Conservation (phyloP, 2,888 invertebrate species). For the Eulithis prunata region DNA sequence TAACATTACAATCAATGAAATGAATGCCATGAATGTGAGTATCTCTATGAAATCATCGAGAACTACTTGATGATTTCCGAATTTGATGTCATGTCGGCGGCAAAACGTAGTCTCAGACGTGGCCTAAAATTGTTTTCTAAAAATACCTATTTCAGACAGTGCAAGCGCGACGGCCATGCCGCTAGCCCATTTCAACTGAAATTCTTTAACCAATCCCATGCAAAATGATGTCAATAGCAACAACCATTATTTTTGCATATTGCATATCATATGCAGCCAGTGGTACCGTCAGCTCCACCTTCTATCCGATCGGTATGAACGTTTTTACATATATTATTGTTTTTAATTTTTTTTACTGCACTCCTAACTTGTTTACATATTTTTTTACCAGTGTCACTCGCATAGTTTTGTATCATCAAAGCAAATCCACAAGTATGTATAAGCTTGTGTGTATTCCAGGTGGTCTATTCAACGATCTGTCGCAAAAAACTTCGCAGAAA, state of each 20-base stretch:
- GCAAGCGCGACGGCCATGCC: constrained; percentile 59
- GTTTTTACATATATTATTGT: too few relatives aligned
- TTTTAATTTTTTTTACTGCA: too few relatives aligned
- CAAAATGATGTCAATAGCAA: constrained; percentile 49
- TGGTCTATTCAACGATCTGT: constrained; percentile 74
- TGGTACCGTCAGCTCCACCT: constrained; percentile 48
- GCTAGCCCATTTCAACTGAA: constrained; percentile 50
- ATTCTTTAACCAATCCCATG: constrained; percentile 41
- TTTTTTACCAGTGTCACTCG: neutral
- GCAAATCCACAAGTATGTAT: too few relatives aligned
- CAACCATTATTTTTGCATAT: constrained; percentile 46
- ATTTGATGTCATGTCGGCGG: constrained; percentile 31
- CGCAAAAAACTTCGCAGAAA: constrained; percentile 53
- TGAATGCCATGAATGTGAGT: neutral
- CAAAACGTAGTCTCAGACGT: constrained; percentile 38
- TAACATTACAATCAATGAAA: neutral
- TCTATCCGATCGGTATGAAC: constrained; percentile 66
- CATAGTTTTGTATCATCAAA: neutral
- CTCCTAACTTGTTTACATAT: neutral
- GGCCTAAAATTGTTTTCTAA: constrained; percentile 82
- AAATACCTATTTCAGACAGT: constrained; percentile 73
- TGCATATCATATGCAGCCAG: constrained; percentile 43
- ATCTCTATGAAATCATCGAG: neutral
- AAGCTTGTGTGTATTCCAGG: constrained; percentile 62
- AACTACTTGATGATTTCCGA: constrained; percentile 5